These are phyloP conservation scores for Colossoma macropomum DNA, from an alignment of 2,113 vertebrate genomes.

Conservation along the genomic window DNA sequence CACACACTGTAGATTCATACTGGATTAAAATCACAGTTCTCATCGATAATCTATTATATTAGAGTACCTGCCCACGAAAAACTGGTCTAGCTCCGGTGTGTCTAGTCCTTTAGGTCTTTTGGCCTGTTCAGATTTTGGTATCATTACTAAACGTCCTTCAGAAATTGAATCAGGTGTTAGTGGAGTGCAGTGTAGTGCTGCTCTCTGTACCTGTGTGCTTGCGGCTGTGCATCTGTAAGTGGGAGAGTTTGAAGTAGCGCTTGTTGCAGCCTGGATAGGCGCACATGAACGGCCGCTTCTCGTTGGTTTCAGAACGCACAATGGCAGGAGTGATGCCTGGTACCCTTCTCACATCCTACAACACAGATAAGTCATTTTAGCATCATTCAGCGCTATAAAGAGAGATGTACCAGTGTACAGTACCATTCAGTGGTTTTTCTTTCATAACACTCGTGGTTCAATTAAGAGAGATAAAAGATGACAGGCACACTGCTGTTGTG, in stretches of 20 bases:
- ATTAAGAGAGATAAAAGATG: too few relatives aligned
- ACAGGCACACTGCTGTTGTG: too few relatives aligned
- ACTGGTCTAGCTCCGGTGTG: not conserved
- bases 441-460: too few relatives aligned
- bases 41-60: too few relatives aligned
- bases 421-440: not conserved
- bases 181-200: not conserved
- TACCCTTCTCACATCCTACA: slow-evolving; percentile 90
- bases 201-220: slow-evolving; percentile 92
- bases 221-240: slow-evolving; percentile 97
- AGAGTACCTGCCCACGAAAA: not conserved
- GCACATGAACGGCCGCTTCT: slow-evolving; percentile 98
- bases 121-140: not conserved
- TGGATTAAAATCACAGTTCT: too few relatives aligned
- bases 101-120: too few relatives aligned
- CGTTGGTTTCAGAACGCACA: slow-evolving; percentile 90
- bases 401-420: not conserved
- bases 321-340: slow-evolving; percentile 91
- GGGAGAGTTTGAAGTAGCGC: slow-evolving; percentile 97
- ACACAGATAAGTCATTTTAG: not conserved
- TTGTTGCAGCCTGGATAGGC: slow-evolving; percentile 98
- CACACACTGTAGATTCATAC: too few relatives aligned
- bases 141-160: not conserved
- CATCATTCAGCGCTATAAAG: not conserved
- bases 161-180: not conserved